Evolutionary conservation across 2,888 invertebrate genomes (phyloP), one percentile per base, ranked within the genome.

Genomic region (Diaphora mendica): DNA sequence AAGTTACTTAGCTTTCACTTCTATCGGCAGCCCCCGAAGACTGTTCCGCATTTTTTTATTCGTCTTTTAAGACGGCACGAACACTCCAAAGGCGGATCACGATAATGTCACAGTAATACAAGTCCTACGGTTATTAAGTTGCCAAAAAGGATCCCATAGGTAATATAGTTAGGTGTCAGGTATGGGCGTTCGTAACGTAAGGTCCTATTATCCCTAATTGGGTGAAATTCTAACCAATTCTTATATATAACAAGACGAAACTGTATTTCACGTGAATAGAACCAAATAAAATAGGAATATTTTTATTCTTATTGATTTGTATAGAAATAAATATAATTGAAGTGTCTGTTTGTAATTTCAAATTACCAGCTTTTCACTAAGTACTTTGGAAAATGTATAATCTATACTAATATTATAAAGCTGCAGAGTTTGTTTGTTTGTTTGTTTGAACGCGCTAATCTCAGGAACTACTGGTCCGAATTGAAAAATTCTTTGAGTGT

Each of bases 131-230:
- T 39, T 39, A 65, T 23, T 35, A 23, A 35, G 23, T 33, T 33
- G 23, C 35, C 3, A 13, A 39, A 35, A 39, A 35, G 39, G 33
- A 35, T 35, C 64, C 35, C n/a, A 35, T 39, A 65, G 64, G 64
- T 39, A n/a, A 67, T 81, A 75, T 71, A 83, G 79, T 86, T 86
- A 90, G 86, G 85, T 82, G 91, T 89, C 91, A 92, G 92, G 90
- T 92, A 93, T 89, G 91, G 90, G 87, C 88, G 88, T 90, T 91
- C 88, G 89, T 91, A 92, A 89, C 85, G 84, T 80, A 75, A 79
- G 74, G 81, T 81, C 88, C 88, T 87, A 88, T 91, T 91, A 91
- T 84, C 77, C 80, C 85, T 92, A 93, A 93, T 93, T 92, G 92
- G 91, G 90, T 71, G 71, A 74, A 69, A 78, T 79, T 77, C 79